These are phyloP conservation scores for Standfussiana lucernea DNA, from an alignment of 2,888 invertebrate species.

Conservation along the genomic window DNA sequence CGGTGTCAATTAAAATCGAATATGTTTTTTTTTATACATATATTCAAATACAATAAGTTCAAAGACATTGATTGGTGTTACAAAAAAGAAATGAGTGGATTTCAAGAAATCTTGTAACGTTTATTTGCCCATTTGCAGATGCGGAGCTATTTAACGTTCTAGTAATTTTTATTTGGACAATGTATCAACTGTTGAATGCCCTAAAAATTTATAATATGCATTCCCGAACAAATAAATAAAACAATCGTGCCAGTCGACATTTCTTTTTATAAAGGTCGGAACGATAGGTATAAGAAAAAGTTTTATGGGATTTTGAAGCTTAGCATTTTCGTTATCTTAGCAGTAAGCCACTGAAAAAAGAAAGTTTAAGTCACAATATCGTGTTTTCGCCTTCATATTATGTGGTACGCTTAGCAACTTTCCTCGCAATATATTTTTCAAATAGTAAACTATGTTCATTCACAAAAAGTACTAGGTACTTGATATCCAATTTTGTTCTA, in stretches of 20 bases:
- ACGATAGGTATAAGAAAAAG: not conserved
- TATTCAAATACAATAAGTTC: slow-evolving; percentile 9
- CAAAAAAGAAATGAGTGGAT: slow-evolving; percentile 14
- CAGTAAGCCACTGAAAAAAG: not conserved
- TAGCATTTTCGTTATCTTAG: not conserved
- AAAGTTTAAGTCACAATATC: not conserved
- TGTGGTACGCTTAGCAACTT: no score
- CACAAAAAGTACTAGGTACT: no score
- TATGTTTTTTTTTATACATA: slow-evolving; percentile 31
- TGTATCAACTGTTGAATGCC: not conserved
- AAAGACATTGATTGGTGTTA: slow-evolving; percentile 19
- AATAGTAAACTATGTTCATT: no score
- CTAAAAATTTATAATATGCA: not conserved
- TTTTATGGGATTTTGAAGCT: not conserved
- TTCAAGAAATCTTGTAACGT: not conserved
- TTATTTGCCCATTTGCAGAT: slow-evolving; percentile 18
- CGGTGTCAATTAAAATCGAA: slow-evolving; percentile 23
- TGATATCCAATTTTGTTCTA: no score
- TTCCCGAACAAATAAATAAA: no score
- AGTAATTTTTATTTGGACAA: not conserved
- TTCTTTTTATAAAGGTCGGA: not conserved
- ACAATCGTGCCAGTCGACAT: not conserved
- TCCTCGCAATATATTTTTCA: no score
- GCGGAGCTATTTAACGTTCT: not conserved
- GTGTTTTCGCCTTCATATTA: not conserved